Base-by-base conservation (phyloP, 1,140 invertebrate genomes). In the Lordiphosa mommai region DNA sequence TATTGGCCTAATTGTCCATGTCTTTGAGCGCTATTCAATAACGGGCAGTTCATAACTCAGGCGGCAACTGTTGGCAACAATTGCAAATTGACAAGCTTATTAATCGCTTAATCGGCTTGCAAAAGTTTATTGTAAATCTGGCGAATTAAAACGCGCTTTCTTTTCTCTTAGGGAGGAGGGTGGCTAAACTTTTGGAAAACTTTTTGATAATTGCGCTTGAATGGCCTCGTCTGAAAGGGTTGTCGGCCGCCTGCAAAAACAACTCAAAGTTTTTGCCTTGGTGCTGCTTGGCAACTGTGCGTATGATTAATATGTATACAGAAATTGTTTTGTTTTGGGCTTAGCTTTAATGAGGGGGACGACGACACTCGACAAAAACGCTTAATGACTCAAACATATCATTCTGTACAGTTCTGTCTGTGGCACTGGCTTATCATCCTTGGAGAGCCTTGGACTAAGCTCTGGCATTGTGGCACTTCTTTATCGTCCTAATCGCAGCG, bases 61-160 rank as follows among this genome's bases (percentile, higher is more conserved):
- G 57, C 60, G 56, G 48, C 68, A 84, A 85, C 67, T 61, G 67
- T 55, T 63, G 77, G 63, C 57, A 72, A 84, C 77, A 84, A 84
- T 84, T 77, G 72, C 64, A 72, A 84, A 84, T 84, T 77, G 77
- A 84, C 77, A 84, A 84, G 79, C 77, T 84, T 77, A 84, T 84
- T 84, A 84, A 84, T 84, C 77, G 77, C 72, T 58, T 84, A 84
- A 84, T 84, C 77, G 77, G 72, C 77, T 82, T 84, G 79, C 58
- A 69, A 76, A 67, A 84, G 66, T 82, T 68, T 77, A 58, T 71
- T 69, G 68, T 84, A 84, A 84, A 71, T 77, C 77, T 50, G 27
- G 66, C 56, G 61, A 70, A 82, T 84, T 84, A 82, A 72, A 58
- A 67, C 73, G 55, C 61, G 61, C 57, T 74, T 60, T 40, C 66